Base-by-base conservation (phyloP, 2,888 invertebrate species). In the Drosophila paranaensis region DNA sequence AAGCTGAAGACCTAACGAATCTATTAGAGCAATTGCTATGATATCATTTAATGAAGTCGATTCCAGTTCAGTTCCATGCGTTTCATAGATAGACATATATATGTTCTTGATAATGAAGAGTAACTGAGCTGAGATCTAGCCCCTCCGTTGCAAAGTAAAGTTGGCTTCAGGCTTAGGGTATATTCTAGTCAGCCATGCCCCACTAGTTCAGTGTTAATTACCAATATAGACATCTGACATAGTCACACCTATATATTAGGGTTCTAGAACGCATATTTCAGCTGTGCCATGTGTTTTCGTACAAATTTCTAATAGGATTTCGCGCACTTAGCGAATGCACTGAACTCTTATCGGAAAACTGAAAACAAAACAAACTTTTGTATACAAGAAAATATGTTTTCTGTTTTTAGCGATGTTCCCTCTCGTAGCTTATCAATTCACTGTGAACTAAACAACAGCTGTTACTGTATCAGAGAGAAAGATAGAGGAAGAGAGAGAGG, bases 11-110 rank as follows among this genome's bases (percentile, higher is more conserved):
- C 53, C 53, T 14, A 61, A 73, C 61, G 57, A 57, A 61, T 48
- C 70, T 56, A 73, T 75, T 75, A 73, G 39, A 57, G 43, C 39
- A 67, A 68, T 74, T 72, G 60, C 46, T 69, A 16, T n/a, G 14
- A 20, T 66, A 66, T 13, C 39, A n/a, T 51, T 55, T 51, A 60
- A 66, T 66, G 43, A 65, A 4, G 6, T 13, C 3, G 45, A 45
- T 9, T 43, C 20, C 33, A 20, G 10, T 11, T 25, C 10, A 16
- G 1, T 33, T 30, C n/a, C 27, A 27, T 46, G 11, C 20, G 20
- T 20, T 20, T 20, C 30, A 30, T 3, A 30, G 5, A 30, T 30
- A 6, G 2, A 30, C 3, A 30, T 3, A 30, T 30, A 30, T 30
- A 30, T 30, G 0, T 30, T 20, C 20, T 20, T 20, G 20, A 20